Base-by-base conservation (phyloP, 1,140 invertebrate species). In the Metopolophium dirhodum region DNA sequence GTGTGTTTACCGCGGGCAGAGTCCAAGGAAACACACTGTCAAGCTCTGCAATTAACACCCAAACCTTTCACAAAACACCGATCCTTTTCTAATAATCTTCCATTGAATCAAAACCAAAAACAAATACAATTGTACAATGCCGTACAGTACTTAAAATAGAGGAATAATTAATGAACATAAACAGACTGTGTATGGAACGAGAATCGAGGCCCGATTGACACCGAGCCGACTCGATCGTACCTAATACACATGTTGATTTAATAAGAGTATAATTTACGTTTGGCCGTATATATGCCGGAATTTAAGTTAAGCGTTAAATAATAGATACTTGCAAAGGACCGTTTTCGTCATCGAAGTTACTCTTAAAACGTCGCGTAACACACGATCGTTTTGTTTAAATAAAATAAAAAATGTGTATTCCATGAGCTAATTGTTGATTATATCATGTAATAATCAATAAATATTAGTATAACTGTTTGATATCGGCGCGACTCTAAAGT, bases 31-130 rank as follows among this genome's bases (percentile, higher is more conserved):
- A 83, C 35, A 83, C 35, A 35, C 35, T 37, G 35, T 35, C 77
- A 83, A 83, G 61, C n/a, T 83, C 77, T 23, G 77, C n/a, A 37
- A 83, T 83, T 83, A 37, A 37, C 77, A 83, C n/a, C 77, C 77
- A 83, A 83, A 83, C 35, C 77, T 8, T 83, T 83, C 7, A 68
- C 30, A 68, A 68, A 30, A 68, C 30, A 68, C 61, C 61, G 61
- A 68, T 68, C 61, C 61, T 68, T 68, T 68, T 68, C 61, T 68
- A 68, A 37, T 83, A 83, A 83, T 83, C 77, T 83, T 83, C 77
- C 77, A 83, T 83, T 37, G 77, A 83, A 83, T 83, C 77, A 83
- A 83, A 83, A 83, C 2, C 18, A 37, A 83, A 82, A 83, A 37
- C 2, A 83, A 83, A 83, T 83, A n/a, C 61, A 6, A 68, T 68